Evolutionary conservation across 2,888 invertebrate species (phyloP), one percentile per base, ranked within the genome.

Genomic region (Chrysopilus asiliformis): DNA sequence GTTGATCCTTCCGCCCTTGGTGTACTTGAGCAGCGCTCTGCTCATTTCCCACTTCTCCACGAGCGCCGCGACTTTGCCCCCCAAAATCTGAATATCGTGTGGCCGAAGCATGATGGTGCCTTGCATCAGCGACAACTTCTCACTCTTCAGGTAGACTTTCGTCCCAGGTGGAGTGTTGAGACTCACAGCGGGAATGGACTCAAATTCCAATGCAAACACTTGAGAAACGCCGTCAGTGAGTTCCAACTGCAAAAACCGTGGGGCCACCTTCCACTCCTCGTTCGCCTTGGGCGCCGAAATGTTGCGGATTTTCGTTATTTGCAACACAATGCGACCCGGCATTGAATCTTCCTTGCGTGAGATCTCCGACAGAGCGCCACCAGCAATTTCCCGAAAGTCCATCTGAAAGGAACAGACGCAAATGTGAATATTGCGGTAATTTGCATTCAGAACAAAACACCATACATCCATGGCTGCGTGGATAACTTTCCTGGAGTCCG

Each of bases 101-200:
- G 79, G 70, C 43, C 69, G 72, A 37, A 93, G 60, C 51, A 86
- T 68, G 27, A 90, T 60, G 46, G 81, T 77, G 26, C 85, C 83
- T 46, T 79, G 79, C 38, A 77, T 75, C 24, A 77, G 68, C 32
- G 70, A 67, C 13, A 80, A 56, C 33, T 68, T 66, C 14, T 67
- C 68, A 18, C 64, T 57, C 41, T 63, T 67, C 32, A 80, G 50
- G 49, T 47, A 67, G 46, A 93, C 53, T 61, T 93, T 93, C 22
- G 86, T 84, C 28, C 93, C 93, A 1, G 90, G 90, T n/a, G 86
- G 79, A 10, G 87, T 86, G 53, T 85, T 82, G 38, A 83, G 66
- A 57, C 79, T 81, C 38, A 89, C 63, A 39, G 68, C 68, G 27
- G 76, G 62, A 45, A 89, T 74, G 32, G 72, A 68, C 50, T 77